Base-by-base conservation (phyloP, 2,888 invertebrate species). In the Silvanus unidentatus region DNA sequence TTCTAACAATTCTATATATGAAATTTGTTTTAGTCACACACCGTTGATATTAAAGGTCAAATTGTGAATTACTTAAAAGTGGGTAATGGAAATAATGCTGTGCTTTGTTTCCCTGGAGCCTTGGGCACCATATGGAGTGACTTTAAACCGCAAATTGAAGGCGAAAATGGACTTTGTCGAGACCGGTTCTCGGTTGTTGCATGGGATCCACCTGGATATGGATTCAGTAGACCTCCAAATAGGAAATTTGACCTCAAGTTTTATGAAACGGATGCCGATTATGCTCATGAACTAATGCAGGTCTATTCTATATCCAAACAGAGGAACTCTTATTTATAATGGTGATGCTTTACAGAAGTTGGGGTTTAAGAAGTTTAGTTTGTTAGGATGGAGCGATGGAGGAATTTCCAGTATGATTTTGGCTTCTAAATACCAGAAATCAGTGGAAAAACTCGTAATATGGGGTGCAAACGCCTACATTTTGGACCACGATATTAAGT, bases 341-440 rank as follows among this genome's bases (percentile, higher is more conserved):
- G 10, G 14, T 6, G 11, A 6, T 38, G 15, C 38, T 42, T n/a
- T 64, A 64, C 57, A 84, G 78, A 72, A 73, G 36, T 64, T 93
- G 6, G 79, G 81, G 1, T 75, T 84, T 34, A 63, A 77, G 0
- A 80, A 80, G 54, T 90, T 82, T 69, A 90, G 90, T 0, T 59
- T 92, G 8, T 62, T 93, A 44, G 94, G 94, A 1, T 94, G 93
- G 90, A 90, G 90, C 70, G 91, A 91, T 71, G 94, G 94, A 16
- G 94, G 89, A 1, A 85, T 83, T 35, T 80, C 86, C 0, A 82
- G 81, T 11, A 70, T 94, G 51, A 81, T 93, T 22, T 64, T 88
- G n/a, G 85, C 91, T 2, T 84, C 84, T 1, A 79, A 78, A 46
- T 77, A 84, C 69, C 81, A 85, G 0, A 73, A 81, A 1, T 70